These are phyloP conservation scores for Dasypogon diadema DNA, from an alignment of 2,888 invertebrate species.

Conservation along the genomic window DNA sequence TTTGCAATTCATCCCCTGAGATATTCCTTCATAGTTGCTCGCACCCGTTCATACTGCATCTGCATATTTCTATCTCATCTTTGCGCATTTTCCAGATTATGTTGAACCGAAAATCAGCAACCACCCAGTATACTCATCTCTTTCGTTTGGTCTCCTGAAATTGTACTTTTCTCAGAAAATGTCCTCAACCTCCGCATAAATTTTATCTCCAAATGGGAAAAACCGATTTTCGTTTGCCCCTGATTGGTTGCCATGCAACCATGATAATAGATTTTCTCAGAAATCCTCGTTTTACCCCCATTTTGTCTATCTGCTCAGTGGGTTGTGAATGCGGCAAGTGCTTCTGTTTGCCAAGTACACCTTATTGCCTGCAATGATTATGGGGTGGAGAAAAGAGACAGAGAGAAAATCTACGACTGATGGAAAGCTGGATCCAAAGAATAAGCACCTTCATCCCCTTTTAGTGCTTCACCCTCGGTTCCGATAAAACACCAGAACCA, in stretches of 20 bases:
- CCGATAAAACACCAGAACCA: not conserved
- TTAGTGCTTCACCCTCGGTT: not conserved
- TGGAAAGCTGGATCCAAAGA: slow-evolving; percentile 35
- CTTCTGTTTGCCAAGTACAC: slow-evolving; percentile 13
- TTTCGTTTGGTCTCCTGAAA: slow-evolving; percentile 33
- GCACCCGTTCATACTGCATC: slow-evolving; percentile 22
- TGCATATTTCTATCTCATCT: slow-evolving; percentile 47
- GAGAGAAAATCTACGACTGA: slow-evolving; percentile 48
- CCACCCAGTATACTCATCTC: slow-evolving; percentile 32
- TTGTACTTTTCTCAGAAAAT: slow-evolving; percentile 39
- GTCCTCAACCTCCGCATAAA: slow-evolving; percentile 45
- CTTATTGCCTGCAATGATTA: not conserved
- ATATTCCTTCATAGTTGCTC: slow-evolving; percentile 25
- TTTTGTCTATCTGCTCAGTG: slow-evolving; percentile 38
- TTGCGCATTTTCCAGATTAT: slow-evolving; percentile 32
- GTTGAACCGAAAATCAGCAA: slow-evolving; percentile 32
- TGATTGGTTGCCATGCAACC: slow-evolving; percentile 54
- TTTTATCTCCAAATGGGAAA: slow-evolving; percentile 48
- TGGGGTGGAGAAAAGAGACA: slow-evolving; percentile 48
- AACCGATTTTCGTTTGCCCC: slow-evolving; percentile 54
- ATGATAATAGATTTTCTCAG: slow-evolving; percentile 52
- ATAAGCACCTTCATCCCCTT: slow-evolving; percentile 32
- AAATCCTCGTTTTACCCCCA: slow-evolving; percentile 37
- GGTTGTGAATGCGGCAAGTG: slow-evolving; percentile 39
- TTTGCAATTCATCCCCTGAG: slow-evolving; percentile 42